A percentile compares a stretch with the other conserved stretches of the same genome.
Evolutionary conservation across 2,888 invertebrate species (phyloP).

Genomic region (Carpatolechia fugitivella): DNA sequence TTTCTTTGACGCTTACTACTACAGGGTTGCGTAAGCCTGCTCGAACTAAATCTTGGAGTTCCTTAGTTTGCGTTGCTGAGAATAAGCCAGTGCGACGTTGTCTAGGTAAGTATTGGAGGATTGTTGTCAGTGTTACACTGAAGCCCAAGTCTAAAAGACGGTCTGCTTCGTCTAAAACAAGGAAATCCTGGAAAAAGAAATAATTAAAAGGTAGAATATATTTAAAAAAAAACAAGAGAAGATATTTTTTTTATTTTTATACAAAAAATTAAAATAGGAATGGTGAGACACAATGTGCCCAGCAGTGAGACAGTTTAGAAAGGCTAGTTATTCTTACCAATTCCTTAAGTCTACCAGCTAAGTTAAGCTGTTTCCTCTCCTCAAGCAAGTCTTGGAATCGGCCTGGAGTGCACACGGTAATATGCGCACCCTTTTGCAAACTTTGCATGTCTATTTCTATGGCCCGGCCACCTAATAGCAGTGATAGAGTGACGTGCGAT

Average conservation of each 20-base stretch:
- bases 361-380: conserved; percentile 83
- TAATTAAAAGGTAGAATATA: background rate
- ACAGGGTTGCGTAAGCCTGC: conserved; percentile 97
- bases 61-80: conserved; percentile 98
- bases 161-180: conserved; percentile 98
- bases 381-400: conserved; percentile 91
- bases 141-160: conserved; percentile 96
- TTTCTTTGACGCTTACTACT: conserved; percentile 92
- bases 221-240: background rate
- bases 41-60: conserved; percentile 92
- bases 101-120: conserved; percentile 93
- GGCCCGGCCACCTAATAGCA: conserved; percentile 90
- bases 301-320: no score
- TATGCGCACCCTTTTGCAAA: conserved; percentile 87
- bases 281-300: no score
- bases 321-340: conserved; percentile 85
- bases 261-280: no score
- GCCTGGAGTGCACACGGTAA: conserved; percentile 97
- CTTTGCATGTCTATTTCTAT: conserved; percentile 86
- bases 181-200: conserved; percentile 82
- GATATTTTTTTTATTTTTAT: background rate
- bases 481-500: conserved; percentile 72
- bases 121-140: conserved; percentile 89
- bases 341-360: conserved; percentile 86
- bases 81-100: conserved; percentile 98